Evolutionary conservation across 2,113 vertebrate species (phyloP).

Genomic region (Gallinago media): DNA sequence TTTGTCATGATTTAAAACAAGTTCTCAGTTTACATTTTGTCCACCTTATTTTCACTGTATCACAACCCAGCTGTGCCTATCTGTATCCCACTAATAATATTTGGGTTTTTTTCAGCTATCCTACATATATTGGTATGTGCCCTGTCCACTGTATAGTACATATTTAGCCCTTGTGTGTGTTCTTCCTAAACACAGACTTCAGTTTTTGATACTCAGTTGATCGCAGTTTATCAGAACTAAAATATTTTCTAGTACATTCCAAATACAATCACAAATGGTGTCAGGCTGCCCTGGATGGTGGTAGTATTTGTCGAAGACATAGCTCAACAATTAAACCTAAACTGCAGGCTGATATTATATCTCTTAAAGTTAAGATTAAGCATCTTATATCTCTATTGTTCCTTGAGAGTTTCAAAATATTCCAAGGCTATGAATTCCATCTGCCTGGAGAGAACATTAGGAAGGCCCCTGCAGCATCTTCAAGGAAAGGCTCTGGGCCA

Average conservation of each 20-base stretch:
- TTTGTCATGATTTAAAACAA: background rate
- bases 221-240: background rate
- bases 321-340: background rate
- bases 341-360: background rate
- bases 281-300: background rate
- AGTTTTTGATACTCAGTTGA: background rate
- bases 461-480: background rate
- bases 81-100: background rate
- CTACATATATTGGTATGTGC: background rate
- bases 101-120: background rate
- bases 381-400: background rate
- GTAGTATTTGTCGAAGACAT: background rate
- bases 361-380: background rate
- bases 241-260: background rate
- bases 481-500: constrained; percentile 3
- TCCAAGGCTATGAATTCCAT: background rate
- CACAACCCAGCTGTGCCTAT: background rate
- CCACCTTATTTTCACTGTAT: background rate
- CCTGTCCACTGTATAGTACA: rapidly evolving
- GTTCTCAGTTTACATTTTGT: background rate
- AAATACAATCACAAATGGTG: background rate
- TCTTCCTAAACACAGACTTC: background rate
- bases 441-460: background rate
- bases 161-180: background rate
- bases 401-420: background rate